Percentiles rank a stretch among this genome's conserved stretches.
Conservation (phyloP, 2,113 vertebrate species). For the Cryptoleucopteryx plumbea region DNA sequence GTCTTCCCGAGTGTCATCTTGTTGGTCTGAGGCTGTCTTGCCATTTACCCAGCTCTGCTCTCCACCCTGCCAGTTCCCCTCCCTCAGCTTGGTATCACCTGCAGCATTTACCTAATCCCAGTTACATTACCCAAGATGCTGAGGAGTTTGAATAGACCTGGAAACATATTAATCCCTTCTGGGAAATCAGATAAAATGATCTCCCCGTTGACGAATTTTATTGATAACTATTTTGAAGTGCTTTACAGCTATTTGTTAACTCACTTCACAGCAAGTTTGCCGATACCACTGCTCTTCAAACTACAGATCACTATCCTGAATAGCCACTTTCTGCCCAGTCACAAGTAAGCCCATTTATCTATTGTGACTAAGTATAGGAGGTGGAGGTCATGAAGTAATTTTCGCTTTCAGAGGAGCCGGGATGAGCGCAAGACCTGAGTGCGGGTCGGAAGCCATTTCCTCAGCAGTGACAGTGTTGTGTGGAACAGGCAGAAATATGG, state of each 20-base stretch:
- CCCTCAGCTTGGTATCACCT: too few species aligned
- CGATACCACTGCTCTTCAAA: neutral
- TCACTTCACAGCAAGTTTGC: neutral
- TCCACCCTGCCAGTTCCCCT: neutral
- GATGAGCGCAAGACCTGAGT: neutral
- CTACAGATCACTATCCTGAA: neutral
- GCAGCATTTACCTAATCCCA: neutral
- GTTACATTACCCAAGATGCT: neutral
- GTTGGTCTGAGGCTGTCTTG: neutral
- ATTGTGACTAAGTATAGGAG: neutral
- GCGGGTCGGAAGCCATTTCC: neutral
- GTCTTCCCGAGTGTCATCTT: neutral
- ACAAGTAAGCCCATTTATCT: neutral
- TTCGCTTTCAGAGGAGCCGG: neutral
- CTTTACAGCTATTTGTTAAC: neutral
- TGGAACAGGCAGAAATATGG: neutral
- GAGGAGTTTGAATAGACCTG: neutral
- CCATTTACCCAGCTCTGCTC: neutral
- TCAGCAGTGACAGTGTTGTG: neutral
- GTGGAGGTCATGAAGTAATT: neutral
- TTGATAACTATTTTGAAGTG: neutral
- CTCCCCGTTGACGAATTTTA: neutral
- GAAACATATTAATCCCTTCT: neutral
- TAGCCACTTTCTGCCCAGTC: neutral
- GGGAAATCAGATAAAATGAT: neutral